These are phyloP conservation scores for Hypomecis atomaria DNA, from an alignment of 2,888 invertebrate species.

Conservation along the genomic window DNA sequence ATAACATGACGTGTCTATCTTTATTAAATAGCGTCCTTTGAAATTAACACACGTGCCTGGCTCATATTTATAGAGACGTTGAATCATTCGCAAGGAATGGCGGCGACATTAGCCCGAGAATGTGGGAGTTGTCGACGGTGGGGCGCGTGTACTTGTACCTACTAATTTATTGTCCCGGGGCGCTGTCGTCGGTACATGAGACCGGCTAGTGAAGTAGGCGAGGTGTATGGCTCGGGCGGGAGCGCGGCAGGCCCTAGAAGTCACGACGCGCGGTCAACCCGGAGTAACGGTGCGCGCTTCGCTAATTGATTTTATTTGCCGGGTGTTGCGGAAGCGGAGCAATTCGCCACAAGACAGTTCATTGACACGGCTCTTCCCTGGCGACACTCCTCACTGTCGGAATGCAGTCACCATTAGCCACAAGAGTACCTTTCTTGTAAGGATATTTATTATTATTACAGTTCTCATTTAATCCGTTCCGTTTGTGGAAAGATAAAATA, in stretches of 20 bases:
- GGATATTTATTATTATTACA: slow-evolving; percentile 53
- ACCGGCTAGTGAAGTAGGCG: slow-evolving; percentile 13
- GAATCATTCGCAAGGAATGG: slow-evolving; percentile 68
- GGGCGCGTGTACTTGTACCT: slow-evolving; percentile 36
- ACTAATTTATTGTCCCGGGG: slow-evolving; percentile 41
- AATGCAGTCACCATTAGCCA: slow-evolving; percentile 66
- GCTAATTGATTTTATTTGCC: slow-evolving; percentile 73
- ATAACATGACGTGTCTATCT: slow-evolving; percentile 82
- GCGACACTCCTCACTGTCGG: slow-evolving; percentile 62
- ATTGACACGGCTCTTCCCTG: slow-evolving; percentile 68
- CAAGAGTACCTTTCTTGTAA: slow-evolving; percentile 46
- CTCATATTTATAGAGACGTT: slow-evolving; percentile 69
- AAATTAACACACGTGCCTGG: slow-evolving; percentile 76
- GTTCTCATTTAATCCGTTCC: slow-evolving; percentile 45
- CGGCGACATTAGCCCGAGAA: slow-evolving; percentile 53
- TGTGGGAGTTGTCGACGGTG: slow-evolving; percentile 45
- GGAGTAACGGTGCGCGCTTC: slow-evolving; percentile 57
- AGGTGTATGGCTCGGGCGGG: slow-evolving; percentile 11
- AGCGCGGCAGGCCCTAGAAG: slow-evolving; percentile 20
- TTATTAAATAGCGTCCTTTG: slow-evolving; percentile 78
- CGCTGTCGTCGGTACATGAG: slow-evolving; percentile 26
- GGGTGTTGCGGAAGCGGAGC: slow-evolving; percentile 68
- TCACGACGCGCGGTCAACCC: slow-evolving; percentile 35
- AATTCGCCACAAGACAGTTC: slow-evolving; percentile 73
- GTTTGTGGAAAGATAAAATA: slow-evolving; percentile 12